phyloP scores from a whole-genome alignment of 2,888 invertebrate species.

The Zygothrica quintamaculata region DNA sequence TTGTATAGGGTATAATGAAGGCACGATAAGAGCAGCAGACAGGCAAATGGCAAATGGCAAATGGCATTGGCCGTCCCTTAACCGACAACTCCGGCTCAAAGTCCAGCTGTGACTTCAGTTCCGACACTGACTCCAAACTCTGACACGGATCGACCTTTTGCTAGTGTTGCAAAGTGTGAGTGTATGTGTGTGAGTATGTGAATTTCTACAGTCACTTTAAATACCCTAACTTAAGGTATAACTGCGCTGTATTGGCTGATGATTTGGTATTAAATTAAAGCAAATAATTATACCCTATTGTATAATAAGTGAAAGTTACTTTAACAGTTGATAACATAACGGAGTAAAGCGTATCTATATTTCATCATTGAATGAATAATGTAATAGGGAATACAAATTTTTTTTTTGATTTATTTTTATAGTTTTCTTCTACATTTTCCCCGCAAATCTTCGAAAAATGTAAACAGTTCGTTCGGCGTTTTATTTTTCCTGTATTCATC shows the following conservation, averaged over 20 bases:
- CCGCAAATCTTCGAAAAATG: slow-evolving; percentile 73
- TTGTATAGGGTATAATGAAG: slow-evolving; percentile 2
- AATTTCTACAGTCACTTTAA: too few species aligned
- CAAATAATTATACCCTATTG: too few species aligned
- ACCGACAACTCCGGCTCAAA: background rate
- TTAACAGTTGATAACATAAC: background rate
- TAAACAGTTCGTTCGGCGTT: slow-evolving; percentile 64
- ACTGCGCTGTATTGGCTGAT: too few species aligned
- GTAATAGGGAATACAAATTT: background rate
- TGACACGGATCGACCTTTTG: slow-evolving; percentile 5
- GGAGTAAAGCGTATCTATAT: slow-evolving; percentile 7
- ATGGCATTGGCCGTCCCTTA: background rate
- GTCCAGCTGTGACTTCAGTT: slow-evolving; percentile 1
- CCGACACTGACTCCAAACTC: background rate
- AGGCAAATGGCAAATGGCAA: slow-evolving; percentile 22
- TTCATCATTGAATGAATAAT: background rate
- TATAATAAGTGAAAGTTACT: background rate
- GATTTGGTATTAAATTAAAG: too few species aligned
- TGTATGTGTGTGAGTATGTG: too few species aligned
- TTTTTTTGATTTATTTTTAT: slow-evolving; percentile 20
- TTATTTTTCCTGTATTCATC: slow-evolving; percentile 20
- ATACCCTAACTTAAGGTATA: too few species aligned
- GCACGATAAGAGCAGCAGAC: slow-evolving; percentile 35
- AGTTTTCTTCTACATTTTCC: slow-evolving; percentile 29
- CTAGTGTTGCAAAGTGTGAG: background rate